These are phyloP conservation scores for Xanthorhoe spadicearia DNA, from an alignment of 2,888 invertebrate species.

Conservation along the genomic window DNA sequence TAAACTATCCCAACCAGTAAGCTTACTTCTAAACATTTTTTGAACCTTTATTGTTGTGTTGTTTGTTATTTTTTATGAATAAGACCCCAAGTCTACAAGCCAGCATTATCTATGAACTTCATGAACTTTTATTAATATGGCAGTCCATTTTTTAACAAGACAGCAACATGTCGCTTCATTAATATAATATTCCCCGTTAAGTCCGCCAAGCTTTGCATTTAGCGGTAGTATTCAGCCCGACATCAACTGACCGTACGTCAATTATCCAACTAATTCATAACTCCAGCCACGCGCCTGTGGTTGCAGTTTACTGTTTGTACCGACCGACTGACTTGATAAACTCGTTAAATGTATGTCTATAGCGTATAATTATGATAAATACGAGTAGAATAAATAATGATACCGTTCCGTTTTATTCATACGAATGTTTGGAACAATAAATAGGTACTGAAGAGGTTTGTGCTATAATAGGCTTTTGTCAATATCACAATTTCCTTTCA, in stretches of 20 bases:
- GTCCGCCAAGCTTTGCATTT: constrained; percentile 15
- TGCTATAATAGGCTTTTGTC: too few species aligned
- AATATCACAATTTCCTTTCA: neutral
- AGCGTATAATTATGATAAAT: neutral
- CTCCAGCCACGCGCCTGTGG: constrained; percentile 22
- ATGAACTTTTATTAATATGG: too few species aligned
- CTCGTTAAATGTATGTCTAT: neutral
- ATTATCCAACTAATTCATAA: constrained; percentile 44
- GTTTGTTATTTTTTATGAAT: too few species aligned
- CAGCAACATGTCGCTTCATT: constrained; percentile 8
- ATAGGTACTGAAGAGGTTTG: too few species aligned
- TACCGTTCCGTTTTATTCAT: too few species aligned
- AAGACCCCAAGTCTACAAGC: too few species aligned
- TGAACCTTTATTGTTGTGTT: too few species aligned
- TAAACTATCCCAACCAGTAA: too few species aligned
- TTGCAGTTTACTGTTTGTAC: constrained; percentile 12
- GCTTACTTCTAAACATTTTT: too few species aligned
- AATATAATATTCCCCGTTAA: neutral
- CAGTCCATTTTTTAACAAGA: too few species aligned
- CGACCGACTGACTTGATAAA: constrained; percentile 5
- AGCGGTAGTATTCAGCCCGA: constrained; percentile 23
- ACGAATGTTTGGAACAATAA: too few species aligned
- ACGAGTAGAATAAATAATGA: neutral
- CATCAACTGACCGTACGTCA: constrained; percentile 37
- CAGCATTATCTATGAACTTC: too few species aligned